Base-by-base conservation (phyloP, 2,113 vertebrate species). In the Canis aureus region DNA sequence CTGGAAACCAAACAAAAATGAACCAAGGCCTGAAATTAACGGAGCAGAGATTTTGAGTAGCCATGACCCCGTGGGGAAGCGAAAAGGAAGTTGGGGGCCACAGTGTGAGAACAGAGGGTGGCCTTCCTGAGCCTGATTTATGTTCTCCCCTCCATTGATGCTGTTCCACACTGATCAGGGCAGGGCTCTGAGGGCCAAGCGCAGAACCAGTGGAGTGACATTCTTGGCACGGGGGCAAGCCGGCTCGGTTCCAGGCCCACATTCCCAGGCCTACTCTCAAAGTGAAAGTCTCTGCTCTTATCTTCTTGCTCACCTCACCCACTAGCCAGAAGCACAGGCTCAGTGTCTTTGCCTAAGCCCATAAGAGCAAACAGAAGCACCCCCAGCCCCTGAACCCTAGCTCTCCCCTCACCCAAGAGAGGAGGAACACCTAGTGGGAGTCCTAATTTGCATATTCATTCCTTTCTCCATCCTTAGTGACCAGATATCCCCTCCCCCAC, bases 181-280 rank as follows among this genome's bases (percentile, higher is more conserved):
- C 97, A 97, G 98, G 95, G 90, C 95, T 92, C 97, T 22, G 96
- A 97, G 96, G 96, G 97, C 98, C 98, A 98, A 97, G 98, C 97
- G 22, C 92, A 60, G 98, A 98, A 98, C 98, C 98, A 96, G 98
- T 96, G 92, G 92, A 92, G 97, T 59, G 93, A 94, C 98, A 98
- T 98, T 98, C 98, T 94, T 98, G 97, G 91, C 38, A 94, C 69
- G 57, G 11, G 10, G 67, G 92, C 38, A 32, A 20, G 96, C 96
- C 94, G 98, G 91, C 89, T 95, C 96, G 96, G 93, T 95, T 94
- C 91, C 88, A 85, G 64, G 13, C 49, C 32, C 55, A 3, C 51
- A 89, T 95, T 94, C 95, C 94, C 97, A 97, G 89, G 97, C 91
- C 88, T 78, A 4, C 74, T 59, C 82, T 83, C 7, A 0, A 78